Conservation (phyloP, 2,797 vertebrate species). For the Sarcophilus harrisii region DNA sequence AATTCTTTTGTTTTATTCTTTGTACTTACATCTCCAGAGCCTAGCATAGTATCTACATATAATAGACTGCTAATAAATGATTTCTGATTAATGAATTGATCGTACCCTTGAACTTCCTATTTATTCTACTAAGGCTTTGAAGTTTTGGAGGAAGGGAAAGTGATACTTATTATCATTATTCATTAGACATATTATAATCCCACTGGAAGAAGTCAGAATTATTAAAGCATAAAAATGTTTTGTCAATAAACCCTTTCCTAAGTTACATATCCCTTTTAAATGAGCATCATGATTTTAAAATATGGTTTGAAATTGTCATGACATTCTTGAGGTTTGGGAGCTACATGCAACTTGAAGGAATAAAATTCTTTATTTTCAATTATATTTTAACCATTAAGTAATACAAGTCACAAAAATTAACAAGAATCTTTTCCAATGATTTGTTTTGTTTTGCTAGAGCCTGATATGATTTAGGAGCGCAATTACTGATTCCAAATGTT, state of each 20-base stretch:
- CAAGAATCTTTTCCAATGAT: slow-evolving; percentile 47
- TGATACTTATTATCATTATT: not conserved
- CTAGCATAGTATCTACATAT: not conserved
- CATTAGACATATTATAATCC: not conserved
- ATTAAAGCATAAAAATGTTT: not conserved
- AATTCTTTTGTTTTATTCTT: not conserved
- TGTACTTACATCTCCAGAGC: not conserved
- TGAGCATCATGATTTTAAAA: not conserved
- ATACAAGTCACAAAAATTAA: slow-evolving; percentile 28
- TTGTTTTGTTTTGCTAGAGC: not conserved
- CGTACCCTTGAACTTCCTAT: not conserved
- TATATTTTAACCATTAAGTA: slow-evolving; percentile 46
- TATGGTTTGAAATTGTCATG: not conserved
- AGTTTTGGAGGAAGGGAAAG: not conserved
- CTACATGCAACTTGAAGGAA: slow-evolving; percentile 18
- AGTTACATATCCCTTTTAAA: not conserved
- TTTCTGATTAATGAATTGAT: not conserved
- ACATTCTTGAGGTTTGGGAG: not conserved
- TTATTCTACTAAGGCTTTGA: not conserved
- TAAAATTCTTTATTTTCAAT: slow-evolving; percentile 48
- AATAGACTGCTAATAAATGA: not conserved
- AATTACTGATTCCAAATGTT: no score
- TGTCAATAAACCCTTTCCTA: not conserved
- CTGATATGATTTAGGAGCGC: not conserved
- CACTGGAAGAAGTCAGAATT: not conserved